Evolutionary conservation across 2,113 vertebrate species (phyloP).

Genomic region (Neoarius graeffei): DNA sequence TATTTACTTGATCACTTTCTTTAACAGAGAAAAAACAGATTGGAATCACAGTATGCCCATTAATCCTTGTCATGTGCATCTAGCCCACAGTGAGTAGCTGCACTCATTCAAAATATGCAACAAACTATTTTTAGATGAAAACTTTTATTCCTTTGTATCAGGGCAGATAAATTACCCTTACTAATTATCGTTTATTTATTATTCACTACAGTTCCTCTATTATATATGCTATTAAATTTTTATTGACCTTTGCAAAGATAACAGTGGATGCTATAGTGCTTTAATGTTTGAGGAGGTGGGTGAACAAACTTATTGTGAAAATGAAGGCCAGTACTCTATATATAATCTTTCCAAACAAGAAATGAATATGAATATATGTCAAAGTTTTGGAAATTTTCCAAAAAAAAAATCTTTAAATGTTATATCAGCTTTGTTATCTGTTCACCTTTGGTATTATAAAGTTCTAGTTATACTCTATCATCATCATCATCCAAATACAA

Average conservation of each 20-base stretch:
- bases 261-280: background rate
- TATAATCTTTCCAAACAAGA: background rate
- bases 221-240: background rate
- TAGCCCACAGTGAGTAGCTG: background rate
- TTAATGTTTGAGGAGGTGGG: background rate
- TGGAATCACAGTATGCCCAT: slow-evolving; percentile 18
- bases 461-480: background rate
- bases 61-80: background rate
- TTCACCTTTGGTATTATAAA: too few relatives aligned
- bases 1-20: slow-evolving; percentile 9
- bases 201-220: too few relatives aligned
- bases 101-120: background rate
- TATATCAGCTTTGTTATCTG: too few relatives aligned
- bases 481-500: too few relatives aligned
- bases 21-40: slow-evolving; percentile 6
- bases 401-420: too few relatives aligned
- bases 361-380: background rate
- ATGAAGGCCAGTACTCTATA: background rate
- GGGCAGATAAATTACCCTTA: background rate
- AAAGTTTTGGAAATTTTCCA: background rate
- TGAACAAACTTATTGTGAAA: background rate
- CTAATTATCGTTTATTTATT: background rate
- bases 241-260: background rate
- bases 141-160: background rate
- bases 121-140: slow-evolving; percentile 14